These are phyloP conservation scores for Rhynchomys soricoides DNA, from an alignment of 2,113 vertebrate genomes.

Conservation along the genomic window DNA sequence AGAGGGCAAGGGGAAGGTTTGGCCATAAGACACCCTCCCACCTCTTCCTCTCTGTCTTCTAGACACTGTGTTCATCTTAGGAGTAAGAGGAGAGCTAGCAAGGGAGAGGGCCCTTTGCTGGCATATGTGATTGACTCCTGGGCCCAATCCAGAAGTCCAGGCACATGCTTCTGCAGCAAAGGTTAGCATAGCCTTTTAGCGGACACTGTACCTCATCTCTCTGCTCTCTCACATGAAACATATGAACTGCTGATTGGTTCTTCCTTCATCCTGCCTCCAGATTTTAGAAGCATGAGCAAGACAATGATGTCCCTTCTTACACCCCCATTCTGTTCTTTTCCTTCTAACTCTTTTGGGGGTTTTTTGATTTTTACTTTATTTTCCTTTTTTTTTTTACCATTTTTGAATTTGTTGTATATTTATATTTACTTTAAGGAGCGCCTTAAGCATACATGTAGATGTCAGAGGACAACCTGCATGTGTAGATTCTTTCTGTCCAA, in stretches of 20 bases:
- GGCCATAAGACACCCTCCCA: not conserved
- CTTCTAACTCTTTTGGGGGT: not conserved
- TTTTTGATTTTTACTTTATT: rapidly evolving
- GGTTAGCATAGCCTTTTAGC: not conserved
- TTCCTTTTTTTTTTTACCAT: not conserved
- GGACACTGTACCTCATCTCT: not conserved
- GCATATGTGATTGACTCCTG: not conserved
- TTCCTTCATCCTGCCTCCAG: not conserved
- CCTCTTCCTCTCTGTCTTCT: not conserved
- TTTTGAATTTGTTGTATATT: not conserved
- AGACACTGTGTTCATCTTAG: not conserved
- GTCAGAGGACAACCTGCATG: too few relatives aligned
- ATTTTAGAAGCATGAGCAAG: not conserved
- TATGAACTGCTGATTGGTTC: not conserved
- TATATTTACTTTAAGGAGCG: not conserved
- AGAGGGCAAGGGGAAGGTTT: not conserved
- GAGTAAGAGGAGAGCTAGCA: too few relatives aligned
- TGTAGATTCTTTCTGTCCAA: not conserved
- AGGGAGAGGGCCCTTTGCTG: not conserved
- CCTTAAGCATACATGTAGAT: too few relatives aligned
- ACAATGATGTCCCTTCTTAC: not conserved
- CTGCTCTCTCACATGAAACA: not conserved
- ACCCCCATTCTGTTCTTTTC: not conserved
- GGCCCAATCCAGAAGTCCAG: not conserved
- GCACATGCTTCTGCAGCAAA: not conserved